phyloP scores from a whole-genome alignment of 2,113 vertebrate genomes.

The Thamnaconus septentrionalis region DNA sequence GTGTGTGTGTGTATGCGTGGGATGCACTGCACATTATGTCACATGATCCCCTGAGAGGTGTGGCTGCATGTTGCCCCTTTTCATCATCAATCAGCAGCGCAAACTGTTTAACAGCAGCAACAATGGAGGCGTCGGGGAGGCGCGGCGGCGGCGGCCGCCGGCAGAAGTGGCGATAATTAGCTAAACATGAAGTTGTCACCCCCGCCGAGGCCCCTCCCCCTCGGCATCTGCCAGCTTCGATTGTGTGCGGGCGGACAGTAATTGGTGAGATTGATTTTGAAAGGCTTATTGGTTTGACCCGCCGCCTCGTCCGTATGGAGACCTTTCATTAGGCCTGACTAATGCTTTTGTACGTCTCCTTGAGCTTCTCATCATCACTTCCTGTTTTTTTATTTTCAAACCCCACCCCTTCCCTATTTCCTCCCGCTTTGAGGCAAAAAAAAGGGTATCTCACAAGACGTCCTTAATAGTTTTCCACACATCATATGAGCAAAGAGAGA shows the following conservation, averaged over 20 bases:
- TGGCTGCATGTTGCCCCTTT: conserved; percentile 69
- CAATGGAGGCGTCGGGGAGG: conserved; percentile 69
- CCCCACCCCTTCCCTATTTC: neutral
- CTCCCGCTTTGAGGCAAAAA: no score
- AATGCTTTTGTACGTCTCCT: conserved; percentile 30
- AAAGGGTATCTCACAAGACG: no score
- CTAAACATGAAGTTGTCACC: conserved; percentile 76
- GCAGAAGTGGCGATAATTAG: conserved; percentile 77
- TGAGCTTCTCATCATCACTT: neutral
- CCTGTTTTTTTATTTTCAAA: neutral
- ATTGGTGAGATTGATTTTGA: conserved; percentile 68
- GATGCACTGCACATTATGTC: conserved; percentile 69
- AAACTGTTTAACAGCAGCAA: conserved; percentile 77
- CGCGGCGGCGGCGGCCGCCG: conserved; percentile 44
- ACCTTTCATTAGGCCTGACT: conserved; percentile 55
- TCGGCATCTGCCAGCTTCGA: conserved; percentile 54
- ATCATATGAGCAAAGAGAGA: neutral
- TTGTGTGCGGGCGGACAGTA: conserved; percentile 58
- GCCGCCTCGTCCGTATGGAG: conserved; percentile 41
- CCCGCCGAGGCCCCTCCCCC: conserved; percentile 25
- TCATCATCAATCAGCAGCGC: conserved; percentile 74
- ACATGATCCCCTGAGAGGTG: conserved; percentile 63
- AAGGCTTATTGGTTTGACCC: conserved; percentile 62
- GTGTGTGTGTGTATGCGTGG: conserved; percentile 6
- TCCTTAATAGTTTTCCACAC: neutral